Percentiles rank a stretch among this genome's conserved stretches.
Conservation (phyloP, 2,888 invertebrate genomes). For the Mythimna lalbum region DNA sequence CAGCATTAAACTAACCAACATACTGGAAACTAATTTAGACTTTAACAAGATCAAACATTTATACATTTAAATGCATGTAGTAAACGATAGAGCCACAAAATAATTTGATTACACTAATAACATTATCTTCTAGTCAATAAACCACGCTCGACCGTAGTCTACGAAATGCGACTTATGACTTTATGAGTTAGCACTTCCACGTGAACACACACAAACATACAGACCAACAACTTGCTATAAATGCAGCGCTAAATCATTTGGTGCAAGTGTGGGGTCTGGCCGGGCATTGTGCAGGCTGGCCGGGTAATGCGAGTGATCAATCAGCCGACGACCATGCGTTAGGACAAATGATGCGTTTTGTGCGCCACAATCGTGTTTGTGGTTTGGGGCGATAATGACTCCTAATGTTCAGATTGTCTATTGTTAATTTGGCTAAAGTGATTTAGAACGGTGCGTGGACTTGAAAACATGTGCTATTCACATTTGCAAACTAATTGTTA, state of each 20-base stretch:
- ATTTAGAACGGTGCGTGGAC: slow-evolving; percentile 9
- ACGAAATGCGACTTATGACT: slow-evolving; percentile 22
- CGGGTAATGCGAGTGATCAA: slow-evolving; percentile 59
- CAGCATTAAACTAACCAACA: slow-evolving; percentile 18
- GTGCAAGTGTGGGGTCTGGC: slow-evolving; percentile 19
- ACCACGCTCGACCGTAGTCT: slow-evolving; percentile 25
- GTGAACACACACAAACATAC: slow-evolving; percentile 29
- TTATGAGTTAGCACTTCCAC: slow-evolving; percentile 40
- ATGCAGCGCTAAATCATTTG: slow-evolving; percentile 66
- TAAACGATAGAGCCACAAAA: not conserved
- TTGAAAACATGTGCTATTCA: slow-evolving; percentile 14
- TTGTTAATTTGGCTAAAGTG: slow-evolving; percentile 42
- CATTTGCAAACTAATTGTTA: slow-evolving; percentile 13
- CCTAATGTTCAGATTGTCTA: slow-evolving; percentile 43
- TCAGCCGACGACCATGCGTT: slow-evolving; percentile 58
- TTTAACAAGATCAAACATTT: not conserved
- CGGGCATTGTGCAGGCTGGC: slow-evolving; percentile 6
- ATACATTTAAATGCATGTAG: slow-evolving; percentile 23
- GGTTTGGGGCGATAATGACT: slow-evolving; percentile 30
- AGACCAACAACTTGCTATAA: slow-evolving; percentile 45
- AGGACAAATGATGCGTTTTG: slow-evolving; percentile 66
- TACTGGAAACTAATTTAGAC: slow-evolving; percentile 1
- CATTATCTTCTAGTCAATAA: slow-evolving; percentile 38
- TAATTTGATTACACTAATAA: slow-evolving; percentile 19
- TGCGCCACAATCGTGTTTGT: slow-evolving; percentile 31